Percentiles rank a stretch among this genome's conserved stretches.
These are phyloP conservation scores for Todiramphus chloris DNA, from an alignment of 2,113 vertebrate genomes.

Conservation along the genomic window DNA sequence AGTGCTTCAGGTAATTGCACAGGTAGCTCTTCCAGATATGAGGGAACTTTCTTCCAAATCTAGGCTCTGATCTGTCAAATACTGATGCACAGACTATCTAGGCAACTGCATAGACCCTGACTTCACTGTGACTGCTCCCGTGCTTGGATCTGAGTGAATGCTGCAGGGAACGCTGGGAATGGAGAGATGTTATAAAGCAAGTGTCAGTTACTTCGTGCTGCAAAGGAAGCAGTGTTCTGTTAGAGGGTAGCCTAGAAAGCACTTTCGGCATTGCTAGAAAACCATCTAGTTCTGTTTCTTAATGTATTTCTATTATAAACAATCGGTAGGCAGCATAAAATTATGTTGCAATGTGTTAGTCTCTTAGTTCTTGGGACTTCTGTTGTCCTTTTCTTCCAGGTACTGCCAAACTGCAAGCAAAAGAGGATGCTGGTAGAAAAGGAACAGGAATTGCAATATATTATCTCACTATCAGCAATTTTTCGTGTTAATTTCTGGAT, in stretches of 20 bases:
- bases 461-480: background rate
- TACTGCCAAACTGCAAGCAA: background rate
- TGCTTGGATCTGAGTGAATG: background rate
- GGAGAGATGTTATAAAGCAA: background rate
- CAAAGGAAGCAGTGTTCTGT: background rate
- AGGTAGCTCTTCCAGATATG: background rate
- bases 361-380: background rate
- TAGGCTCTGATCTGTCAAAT: background rate
- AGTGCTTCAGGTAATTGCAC: background rate
- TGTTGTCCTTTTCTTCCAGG: background rate
- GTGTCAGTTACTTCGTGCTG: background rate
- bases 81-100: background rate
- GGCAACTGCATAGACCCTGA: background rate
- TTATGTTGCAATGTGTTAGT: background rate
- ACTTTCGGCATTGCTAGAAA: background rate
- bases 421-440: background rate
- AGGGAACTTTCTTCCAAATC: background rate
- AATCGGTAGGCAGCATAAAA: background rate
- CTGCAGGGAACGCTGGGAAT: background rate
- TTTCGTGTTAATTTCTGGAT: background rate
- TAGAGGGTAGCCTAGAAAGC: background rate
- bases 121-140: accelerated
- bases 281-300: background rate
- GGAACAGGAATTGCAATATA: background rate
- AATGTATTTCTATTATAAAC: background rate